Base-by-base conservation (phyloP, 2,888 invertebrate genomes). In the Podabrus alpinus region DNA sequence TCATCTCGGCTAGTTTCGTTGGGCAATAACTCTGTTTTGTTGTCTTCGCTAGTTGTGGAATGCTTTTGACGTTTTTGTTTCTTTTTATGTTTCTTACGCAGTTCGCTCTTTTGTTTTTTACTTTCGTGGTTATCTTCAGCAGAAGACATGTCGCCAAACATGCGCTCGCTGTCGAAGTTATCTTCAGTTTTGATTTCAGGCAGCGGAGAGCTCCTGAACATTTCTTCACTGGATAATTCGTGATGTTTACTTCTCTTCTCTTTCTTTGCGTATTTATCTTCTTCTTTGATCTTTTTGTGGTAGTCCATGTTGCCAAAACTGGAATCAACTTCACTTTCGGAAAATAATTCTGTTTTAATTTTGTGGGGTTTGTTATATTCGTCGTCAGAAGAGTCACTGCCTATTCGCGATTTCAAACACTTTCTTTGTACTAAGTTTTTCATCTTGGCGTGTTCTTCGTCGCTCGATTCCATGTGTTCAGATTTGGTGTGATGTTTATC, bases 1-100 rank as follows among this genome's bases (percentile, higher is more conserved):
- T 85, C 85, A 62, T 81, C 81, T 74, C 84, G 80, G 21, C 79
- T 74, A 16, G 81, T 72, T 73, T 86, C 84, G 67, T 78, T 69
- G 61, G 79, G 70, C n/a, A 45, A 45, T 62, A 83, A 66, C 77
- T 86, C 88, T 5, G 90, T 91, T 61, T 82, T 85, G 73, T 90
- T 89, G 62, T 91, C 91, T 79, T 92, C 92, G 64, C 85, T 84
- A 24, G 91, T 91, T 73, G 90, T 88, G 9, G 91, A 89, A 79
- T 89, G 91, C 84, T 94, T 95, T 79, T 93, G 92, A 24, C 93
- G 92, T 86, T 93, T 95, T 84, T 94, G 94, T 83, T 94, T 95
- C 89, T 95, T 95, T 86, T 94, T 95, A 84, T 95, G 95, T 84
- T 94, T 95, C 84, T 93, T 94, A 10, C 94, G 90, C 66, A 90